A percentile compares a stretch with the other conserved stretches of the same genome.
phyloP scores from a whole-genome alignment of 2,888 invertebrate species.

The Iselma pallidipennis region DNA sequence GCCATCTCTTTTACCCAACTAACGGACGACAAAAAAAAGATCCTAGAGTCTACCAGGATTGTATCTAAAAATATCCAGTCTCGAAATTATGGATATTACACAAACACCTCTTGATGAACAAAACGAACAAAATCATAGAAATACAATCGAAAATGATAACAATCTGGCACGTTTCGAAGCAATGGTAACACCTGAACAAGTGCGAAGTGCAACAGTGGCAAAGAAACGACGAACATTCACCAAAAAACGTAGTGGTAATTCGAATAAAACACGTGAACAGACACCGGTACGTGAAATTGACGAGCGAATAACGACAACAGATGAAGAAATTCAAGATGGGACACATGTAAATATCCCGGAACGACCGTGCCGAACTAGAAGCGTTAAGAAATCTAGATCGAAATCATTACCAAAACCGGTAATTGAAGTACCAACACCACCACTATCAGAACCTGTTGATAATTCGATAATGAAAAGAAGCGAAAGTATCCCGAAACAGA shows the following conservation, averaged over 20 bases:
- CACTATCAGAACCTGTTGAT: conserved; percentile 12
- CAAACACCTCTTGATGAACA: conserved; percentile 39
- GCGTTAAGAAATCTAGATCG: conserved; percentile 24
- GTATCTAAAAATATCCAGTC: conserved; percentile 49
- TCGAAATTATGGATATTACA: conserved; percentile 48
- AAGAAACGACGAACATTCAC: conserved; percentile 66
- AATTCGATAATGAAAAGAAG: conserved; percentile 10
- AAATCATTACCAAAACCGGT: conserved; percentile 15
- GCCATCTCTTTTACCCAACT: conserved; percentile 27
- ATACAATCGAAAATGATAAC: conserved; percentile 24
- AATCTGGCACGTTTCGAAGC: conserved; percentile 43
- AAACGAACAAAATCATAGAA: conserved; percentile 24
- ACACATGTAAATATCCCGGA: conserved; percentile 45
- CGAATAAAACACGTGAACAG: conserved; percentile 63
- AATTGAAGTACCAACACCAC: conserved; percentile 11
- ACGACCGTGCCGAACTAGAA: conserved; percentile 39
- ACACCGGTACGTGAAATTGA: conserved; percentile 62
- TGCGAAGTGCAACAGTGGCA: conserved; percentile 60
- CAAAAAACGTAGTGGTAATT: conserved; percentile 60
- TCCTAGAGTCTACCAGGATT: conserved; percentile 14
- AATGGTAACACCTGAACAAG: conserved; percentile 55
- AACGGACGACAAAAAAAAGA: not conserved
- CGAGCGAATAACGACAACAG: conserved; percentile 46
- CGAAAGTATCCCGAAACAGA: conserved; percentile 27
- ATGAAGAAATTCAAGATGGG: conserved; percentile 44